phyloP scores from a whole-genome alignment of 2,888 invertebrate species.

The Pterobdella sp. region DNA sequence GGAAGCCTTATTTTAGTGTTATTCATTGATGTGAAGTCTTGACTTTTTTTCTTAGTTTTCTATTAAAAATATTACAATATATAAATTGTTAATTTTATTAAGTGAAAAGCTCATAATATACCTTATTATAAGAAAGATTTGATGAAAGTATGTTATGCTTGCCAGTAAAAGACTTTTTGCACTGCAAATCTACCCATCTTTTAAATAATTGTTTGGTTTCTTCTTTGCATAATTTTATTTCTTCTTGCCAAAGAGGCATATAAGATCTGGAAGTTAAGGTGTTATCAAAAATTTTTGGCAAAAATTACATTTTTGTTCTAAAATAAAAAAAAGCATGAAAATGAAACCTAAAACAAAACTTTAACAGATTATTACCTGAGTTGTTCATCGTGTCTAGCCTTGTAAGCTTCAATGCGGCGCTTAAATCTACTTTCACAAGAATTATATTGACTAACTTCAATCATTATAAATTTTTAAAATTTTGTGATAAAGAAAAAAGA shows the following conservation, averaged over 20 bases:
- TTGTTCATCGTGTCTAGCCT: slow-evolving; percentile 6
- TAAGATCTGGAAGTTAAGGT: neutral
- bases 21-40: neutral
- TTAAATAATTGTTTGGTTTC: neutral
- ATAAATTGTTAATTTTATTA: too few species aligned
- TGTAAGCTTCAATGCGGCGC: neutral
- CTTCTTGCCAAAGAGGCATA: neutral
- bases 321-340: neutral
- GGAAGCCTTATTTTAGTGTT: neutral
- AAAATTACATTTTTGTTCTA: neutral
- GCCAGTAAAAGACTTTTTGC: neutral
- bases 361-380: neutral
- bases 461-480: neutral
- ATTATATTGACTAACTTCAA: neutral
- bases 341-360: neutral
- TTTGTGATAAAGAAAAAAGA: neutral
- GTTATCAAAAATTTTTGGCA: neutral
- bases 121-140: neutral
- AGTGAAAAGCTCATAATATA: neutral
- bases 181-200: slow-evolving; percentile 3
- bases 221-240: slow-evolving; percentile 5
- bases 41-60: slow-evolving; percentile 7
- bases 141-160: neutral
- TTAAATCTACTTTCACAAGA: slow-evolving; percentile 9
- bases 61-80: too few species aligned